phyloP scores from a whole-genome alignment of 2,888 invertebrate species.

The Tiphia femorata region DNA sequence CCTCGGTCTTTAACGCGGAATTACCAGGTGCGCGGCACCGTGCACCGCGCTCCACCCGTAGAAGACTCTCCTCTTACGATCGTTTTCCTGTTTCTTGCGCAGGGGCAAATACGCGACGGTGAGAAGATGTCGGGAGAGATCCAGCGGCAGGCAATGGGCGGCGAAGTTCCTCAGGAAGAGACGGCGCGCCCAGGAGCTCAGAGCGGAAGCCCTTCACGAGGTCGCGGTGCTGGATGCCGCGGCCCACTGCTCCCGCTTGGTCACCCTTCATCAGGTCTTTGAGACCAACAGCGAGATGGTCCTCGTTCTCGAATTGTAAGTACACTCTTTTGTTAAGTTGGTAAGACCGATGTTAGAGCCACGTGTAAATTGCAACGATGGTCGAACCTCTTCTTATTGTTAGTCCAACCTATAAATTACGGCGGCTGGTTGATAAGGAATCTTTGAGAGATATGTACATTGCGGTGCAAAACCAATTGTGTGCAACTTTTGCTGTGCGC shows the following conservation, averaged over 20 bases:
- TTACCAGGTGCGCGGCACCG: too few relatives aligned
- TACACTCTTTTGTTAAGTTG: too few relatives aligned
- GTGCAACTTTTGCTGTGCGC: too few relatives aligned
- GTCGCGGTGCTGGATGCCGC: constrained; percentile 74
- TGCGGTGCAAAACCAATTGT: too few relatives aligned
- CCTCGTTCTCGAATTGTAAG: constrained; percentile 75
- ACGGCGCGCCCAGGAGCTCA: constrained; percentile 80
- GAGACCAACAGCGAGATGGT: constrained; percentile 74
- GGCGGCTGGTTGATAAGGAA: too few relatives aligned
- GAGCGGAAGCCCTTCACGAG: constrained; percentile 71
- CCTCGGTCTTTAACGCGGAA: background rate
- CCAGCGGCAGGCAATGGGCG: constrained; percentile 91
- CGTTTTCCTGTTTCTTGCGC: too few relatives aligned
- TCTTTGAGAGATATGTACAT: too few relatives aligned
- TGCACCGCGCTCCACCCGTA: too few relatives aligned
- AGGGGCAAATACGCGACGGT: constrained; percentile 98
- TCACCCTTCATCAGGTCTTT: constrained; percentile 73
- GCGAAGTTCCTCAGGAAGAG: constrained; percentile 95
- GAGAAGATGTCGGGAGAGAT: constrained; percentile 88
- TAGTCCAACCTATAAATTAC: too few relatives aligned
- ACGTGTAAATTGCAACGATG: constrained; percentile 6
- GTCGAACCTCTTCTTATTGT: too few relatives aligned
- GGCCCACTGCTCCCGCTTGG: constrained; percentile 71
- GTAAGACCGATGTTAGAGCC: background rate
- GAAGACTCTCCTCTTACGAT: too few relatives aligned